Conservation (phyloP, 2,888 invertebrate species). For the Diabrotica balteata region DNA sequence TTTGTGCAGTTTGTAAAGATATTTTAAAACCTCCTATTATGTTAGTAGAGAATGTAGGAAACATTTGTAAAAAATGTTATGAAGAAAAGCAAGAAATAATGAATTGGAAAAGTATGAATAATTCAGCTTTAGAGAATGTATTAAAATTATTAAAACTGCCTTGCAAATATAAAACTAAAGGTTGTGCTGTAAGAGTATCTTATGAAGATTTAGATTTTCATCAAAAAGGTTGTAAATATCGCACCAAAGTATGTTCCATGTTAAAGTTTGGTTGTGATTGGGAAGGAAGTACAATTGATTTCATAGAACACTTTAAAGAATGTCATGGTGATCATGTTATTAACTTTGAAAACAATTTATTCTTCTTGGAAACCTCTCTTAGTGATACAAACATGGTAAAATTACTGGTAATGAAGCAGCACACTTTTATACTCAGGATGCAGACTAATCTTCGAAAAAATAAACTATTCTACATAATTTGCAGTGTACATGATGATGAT, state of each 20-base stretch:
- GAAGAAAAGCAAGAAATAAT: constrained; percentile 34
- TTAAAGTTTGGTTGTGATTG: constrained; percentile 42
- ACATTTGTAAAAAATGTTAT: constrained; percentile 49
- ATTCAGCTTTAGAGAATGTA: constrained; percentile 44
- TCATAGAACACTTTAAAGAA: constrained; percentile 49
- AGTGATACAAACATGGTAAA: constrained; percentile 43
- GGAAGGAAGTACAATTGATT: constrained; percentile 45
- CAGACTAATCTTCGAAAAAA: constrained; percentile 42
- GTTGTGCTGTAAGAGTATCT: constrained; percentile 42
- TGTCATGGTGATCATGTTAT: constrained; percentile 48
- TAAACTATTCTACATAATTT: constrained; percentile 48
- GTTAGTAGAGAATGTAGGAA: constrained; percentile 48
- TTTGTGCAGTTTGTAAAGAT: constrained; percentile 44
- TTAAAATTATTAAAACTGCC: constrained; percentile 45
- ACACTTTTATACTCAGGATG: constrained; percentile 48
- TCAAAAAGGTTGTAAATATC: constrained; percentile 44
- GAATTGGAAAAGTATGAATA: constrained; percentile 36
- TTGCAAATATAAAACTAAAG: constrained; percentile 46
- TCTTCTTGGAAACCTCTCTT: constrained; percentile 48
- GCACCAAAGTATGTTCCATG: constrained; percentile 44
- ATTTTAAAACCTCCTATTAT: constrained; percentile 50
- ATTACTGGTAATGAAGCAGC: constrained; percentile 46
- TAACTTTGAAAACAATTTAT: constrained; percentile 46
- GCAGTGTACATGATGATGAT: constrained; percentile 45
- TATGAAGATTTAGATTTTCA: constrained; percentile 42